Evolutionary conservation across 2,113 vertebrate species (phyloP), one percentile per base, ranked within the genome.

Genomic region (Prunella himalayana): DNA sequence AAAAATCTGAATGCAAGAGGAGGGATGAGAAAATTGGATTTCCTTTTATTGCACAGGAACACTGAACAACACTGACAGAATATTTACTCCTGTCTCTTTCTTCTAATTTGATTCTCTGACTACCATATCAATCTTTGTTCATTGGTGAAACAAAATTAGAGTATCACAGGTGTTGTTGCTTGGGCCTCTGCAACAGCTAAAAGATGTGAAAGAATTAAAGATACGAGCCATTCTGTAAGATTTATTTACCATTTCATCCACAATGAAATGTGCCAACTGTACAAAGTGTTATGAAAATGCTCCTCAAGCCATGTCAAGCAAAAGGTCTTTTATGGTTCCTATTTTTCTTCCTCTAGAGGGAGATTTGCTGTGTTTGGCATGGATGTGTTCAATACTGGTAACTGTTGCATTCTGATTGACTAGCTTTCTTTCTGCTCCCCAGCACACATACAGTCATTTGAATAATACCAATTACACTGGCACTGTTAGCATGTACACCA

Each of bases 41-140:
- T 88, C 42, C 28, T 95, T 95, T 92, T 94, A 90, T 88, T 92
- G 70, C 65, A 72, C 59, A 82, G 64, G 64, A 95, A 27, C 72
- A 72, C 41, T 88, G 30, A 83, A 45, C 65, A 82, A 37, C 50
- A 75, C 49, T 90, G 51, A 78, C 42, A 69, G 86, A 86, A 77
- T 94, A 83, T 92, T 95, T 94, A 90, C 78, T 86, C 41, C 51
- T 88, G 63, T 86, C 70, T 92, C 21, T 80, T 81, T 66, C 72
- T 88, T 90, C 82, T 88, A 78, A 88, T 93, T 85, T 75, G 79
- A 90, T 93, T 95, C 44, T 60, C 71, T 76, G 70, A 79, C 77
- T 89, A 72, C 54, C 19, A 7, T 79, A 84, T 94, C 70, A 91
- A 76, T 95, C 82, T 88, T 86, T 68, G 44, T 88, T 90, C 60